Base-by-base conservation (phyloP, 2,113 vertebrate genomes). In the Misgurnus mizolepis region DNA sequence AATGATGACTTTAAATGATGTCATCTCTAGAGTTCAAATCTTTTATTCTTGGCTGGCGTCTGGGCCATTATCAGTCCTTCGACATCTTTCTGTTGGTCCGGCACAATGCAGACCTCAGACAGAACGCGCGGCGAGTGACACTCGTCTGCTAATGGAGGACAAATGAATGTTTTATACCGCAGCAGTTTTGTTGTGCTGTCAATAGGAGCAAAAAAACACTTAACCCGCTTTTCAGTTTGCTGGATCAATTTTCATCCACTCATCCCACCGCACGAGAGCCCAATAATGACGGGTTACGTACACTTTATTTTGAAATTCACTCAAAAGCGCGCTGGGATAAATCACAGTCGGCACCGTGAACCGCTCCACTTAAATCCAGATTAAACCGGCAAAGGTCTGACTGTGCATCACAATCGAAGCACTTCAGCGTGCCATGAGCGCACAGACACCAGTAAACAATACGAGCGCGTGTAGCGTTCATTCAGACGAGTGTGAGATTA, bases 241-340 rank as follows among this genome's bases (percentile, higher is more conserved):
- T 91, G 90, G 93, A 95, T 97, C 95, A 94, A 95, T 98, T 98
- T 96, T 96, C 94, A 94, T 91, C 92, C 94, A 95, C 94, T 97
- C 93, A 95, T 91, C 92, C 91, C 88, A 93, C 94, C 95, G 92
- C 76, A 89, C 93, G 93, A 95, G 93, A 94, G 96, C 94, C 93
- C 92, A 94, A 94, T 97, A 96, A 98, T 96, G 94, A 98, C 91
- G 94, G 89, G 91, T 95, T 98, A 93, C 91, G 93, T 90, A 92
- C 93, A 95, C 94, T 96, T 97, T 93, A 96, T 95, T 97, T 95
- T 94, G 94, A 94, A 94, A 95, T 94, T 95, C 93, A 92, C 91
- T 94, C 90, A 87, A 92, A 91, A 87, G 85, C 73, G 67, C 34
- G n/a, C 7, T 17, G 80, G 73, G 58, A 85, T 92, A 93, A 96